phyloP scores from a whole-genome alignment of 2,888 invertebrate species.

The Caenorhabditis wallacei region DNA sequence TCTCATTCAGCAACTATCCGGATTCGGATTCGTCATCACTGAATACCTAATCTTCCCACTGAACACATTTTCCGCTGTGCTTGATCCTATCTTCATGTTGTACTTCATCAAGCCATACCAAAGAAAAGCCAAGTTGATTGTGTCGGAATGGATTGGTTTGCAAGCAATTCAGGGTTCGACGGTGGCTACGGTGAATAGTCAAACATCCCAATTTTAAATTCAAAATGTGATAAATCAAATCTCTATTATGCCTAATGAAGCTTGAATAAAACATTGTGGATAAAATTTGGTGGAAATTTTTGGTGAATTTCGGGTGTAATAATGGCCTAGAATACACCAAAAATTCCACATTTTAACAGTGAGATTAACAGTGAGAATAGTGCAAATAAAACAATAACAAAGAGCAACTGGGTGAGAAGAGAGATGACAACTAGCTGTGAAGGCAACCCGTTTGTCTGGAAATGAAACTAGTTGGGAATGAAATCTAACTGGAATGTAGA shows the following conservation, averaged over 20 bases:
- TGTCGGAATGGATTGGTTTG: conserved; percentile 18
- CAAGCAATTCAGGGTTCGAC: neutral
- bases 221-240: neutral
- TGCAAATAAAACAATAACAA: no score
- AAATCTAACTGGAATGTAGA: neutral
- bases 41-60: conserved; percentile 49
- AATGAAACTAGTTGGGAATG: neutral
- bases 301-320: neutral
- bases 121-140: conserved; percentile 30
- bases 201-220: conserved; percentile 37
- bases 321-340: no score
- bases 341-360: no score
- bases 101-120: conserved; percentile 49
- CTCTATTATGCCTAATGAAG: neutral
- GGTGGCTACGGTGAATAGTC: conserved; percentile 27
- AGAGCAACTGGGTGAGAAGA: no score
- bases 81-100: conserved; percentile 49
- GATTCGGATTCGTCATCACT: conserved; percentile 30
- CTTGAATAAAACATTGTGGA: neutral
- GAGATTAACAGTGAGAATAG: no score
- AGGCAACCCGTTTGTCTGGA: neutral
- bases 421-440: no score
- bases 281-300: neutral
- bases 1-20: conserved; percentile 37
- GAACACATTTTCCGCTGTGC: conserved; percentile 38